A percentile compares a stretch with the other conserved stretches of the same genome.
Conservation (phyloP, 2,113 vertebrate genomes). For the Pluvianellus socialis region DNA sequence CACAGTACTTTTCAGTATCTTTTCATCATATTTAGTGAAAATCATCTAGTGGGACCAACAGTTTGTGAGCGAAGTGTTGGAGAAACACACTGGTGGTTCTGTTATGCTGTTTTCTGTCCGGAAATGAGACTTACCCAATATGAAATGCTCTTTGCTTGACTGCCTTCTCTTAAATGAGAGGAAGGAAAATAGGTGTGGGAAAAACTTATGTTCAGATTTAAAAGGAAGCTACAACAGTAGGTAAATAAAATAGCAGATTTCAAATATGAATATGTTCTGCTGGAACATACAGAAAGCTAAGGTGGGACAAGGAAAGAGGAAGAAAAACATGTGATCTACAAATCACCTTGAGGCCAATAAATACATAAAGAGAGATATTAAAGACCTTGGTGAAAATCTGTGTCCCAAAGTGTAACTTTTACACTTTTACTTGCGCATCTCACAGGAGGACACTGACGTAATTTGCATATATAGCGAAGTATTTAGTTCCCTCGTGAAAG, state of each 20-base stretch:
- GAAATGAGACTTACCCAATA: not conserved
- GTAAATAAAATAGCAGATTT: not conserved
- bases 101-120: not conserved
- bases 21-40: not conserved
- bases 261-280: not conserved
- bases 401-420: not conserved
- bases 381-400: not conserved
- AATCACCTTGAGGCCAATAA: not conserved
- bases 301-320: not conserved
- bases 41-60: not conserved
- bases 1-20: not conserved
- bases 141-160: not conserved
- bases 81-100: not conserved
- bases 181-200: not conserved
- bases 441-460: not conserved
- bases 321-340: not conserved
- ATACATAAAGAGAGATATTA: not conserved
- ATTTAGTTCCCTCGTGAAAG: not conserved
- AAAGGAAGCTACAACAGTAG: not conserved
- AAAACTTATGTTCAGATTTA: not conserved
- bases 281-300: not conserved
- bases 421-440: not conserved
- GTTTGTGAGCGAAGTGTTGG: not conserved
- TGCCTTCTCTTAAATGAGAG: not conserved
- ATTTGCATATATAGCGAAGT: not conserved